Evolutionary conservation across 2,888 invertebrate species (phyloP).

Genomic region (Euzetes globulus): DNA sequence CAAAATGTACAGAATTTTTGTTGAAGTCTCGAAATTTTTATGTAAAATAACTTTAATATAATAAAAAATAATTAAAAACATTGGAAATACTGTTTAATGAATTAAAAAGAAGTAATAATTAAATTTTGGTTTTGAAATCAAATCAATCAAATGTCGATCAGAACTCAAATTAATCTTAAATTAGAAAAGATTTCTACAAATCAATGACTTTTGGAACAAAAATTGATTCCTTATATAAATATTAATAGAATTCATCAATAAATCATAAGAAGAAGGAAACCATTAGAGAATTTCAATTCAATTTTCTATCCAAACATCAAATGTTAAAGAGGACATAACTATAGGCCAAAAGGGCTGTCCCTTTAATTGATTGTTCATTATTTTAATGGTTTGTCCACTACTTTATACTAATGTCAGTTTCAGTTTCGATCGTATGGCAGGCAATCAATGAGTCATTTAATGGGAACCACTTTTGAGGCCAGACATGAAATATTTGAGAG

Average conservation of each 20-base stretch:
- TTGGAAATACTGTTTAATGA: neutral
- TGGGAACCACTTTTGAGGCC: neutral
- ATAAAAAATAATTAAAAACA: neutral
- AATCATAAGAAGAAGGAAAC: neutral
- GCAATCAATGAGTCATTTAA: conserved; percentile 1
- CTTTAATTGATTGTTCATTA: conserved; percentile 24
- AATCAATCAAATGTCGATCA: neutral
- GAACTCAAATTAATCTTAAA: neutral
- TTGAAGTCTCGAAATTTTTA: neutral
- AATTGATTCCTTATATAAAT: too few species aligned
- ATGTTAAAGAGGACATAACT: neutral
- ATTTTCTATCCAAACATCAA: neutral
- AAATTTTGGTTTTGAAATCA: neutral
- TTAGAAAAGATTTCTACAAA: neutral
- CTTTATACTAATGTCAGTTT: neutral
- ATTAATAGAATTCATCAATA: neutral
- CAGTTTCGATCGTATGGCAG: neutral
- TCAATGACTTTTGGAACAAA: too few species aligned
- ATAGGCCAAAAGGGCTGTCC: neutral
- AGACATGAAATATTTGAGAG: neutral
- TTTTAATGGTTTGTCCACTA: conserved; percentile 17
- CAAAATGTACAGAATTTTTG: conserved; percentile 2
- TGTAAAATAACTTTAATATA: conserved; percentile 2
- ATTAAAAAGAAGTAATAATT: neutral
- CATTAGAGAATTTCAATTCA: too few species aligned